phyloP scores from a whole-genome alignment of 2,888 invertebrate genomes.

The Scaptomyza flava region DNA sequence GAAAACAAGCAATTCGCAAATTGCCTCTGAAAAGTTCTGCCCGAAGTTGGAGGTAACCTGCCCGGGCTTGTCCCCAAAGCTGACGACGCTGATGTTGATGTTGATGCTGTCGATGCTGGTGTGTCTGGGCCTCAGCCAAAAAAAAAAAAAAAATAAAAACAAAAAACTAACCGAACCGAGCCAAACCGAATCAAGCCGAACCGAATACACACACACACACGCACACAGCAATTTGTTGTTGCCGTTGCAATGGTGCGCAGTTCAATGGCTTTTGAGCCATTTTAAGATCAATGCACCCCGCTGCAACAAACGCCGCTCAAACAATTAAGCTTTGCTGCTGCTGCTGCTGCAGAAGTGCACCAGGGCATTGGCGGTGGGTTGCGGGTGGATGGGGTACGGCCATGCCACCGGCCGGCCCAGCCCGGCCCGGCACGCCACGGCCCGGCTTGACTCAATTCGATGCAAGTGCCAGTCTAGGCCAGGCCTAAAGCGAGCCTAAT shows the following conservation, averaged over 20 bases:
- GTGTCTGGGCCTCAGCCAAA: constrained; percentile 21
- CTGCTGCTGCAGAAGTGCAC: constrained; percentile 4
- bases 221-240: constrained; percentile 20
- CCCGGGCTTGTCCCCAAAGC: constrained; percentile 15
- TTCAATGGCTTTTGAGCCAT: constrained; percentile 84
- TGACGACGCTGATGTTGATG: constrained; percentile 1
- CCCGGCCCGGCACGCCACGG: constrained; percentile 13
- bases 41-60: constrained; percentile 13
- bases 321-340: constrained; percentile 38
- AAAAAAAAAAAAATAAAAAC: not conserved
- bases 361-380: not conserved
- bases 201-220: not conserved
- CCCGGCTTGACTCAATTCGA: too few relatives aligned
- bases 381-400: constrained; percentile 19
- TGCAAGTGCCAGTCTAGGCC: constrained; percentile 37
- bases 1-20: constrained; percentile 8
- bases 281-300: constrained; percentile 83
- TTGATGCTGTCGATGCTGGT: constrained; percentile 16
- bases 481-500: constrained; percentile 24
- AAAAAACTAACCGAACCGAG: constrained; percentile 2
- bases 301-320: constrained; percentile 43
- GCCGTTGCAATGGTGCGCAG: constrained; percentile 62
- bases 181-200: constrained; percentile 6
- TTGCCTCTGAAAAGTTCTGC: constrained; percentile 44
- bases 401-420: constrained; percentile 33